Evolutionary conservation across 2,797 vertebrate genomes (phyloP).

Genomic region (Garrulus glandarius): DNA sequence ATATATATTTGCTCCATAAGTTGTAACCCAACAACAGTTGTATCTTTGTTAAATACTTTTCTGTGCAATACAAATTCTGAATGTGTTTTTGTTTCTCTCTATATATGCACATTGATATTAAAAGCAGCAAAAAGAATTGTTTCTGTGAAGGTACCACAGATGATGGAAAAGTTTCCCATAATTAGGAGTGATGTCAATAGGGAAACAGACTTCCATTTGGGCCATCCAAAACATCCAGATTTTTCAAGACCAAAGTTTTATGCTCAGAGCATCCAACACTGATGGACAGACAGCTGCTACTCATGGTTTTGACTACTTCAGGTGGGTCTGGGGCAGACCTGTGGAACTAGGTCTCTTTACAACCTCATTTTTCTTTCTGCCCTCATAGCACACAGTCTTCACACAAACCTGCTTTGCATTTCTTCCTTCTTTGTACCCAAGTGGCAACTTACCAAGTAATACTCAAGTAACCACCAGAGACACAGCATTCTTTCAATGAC

Average conservation of each 20-base stretch:
- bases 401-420: neutral
- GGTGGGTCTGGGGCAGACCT: neutral
- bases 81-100: neutral
- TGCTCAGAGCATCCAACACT: neutral
- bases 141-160: neutral
- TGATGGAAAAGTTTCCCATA: neutral
- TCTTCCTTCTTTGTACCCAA: neutral
- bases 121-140: neutral
- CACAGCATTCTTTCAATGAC: neutral
- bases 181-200: neutral
- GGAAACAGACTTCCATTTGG: neutral
- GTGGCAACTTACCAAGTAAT: neutral
- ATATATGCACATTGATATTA: neutral
- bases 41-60: neutral
- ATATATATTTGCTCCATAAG: neutral
- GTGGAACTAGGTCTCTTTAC: neutral
- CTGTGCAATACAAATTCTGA: neutral
- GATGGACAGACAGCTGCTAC: neutral
- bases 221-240: neutral
- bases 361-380: neutral
- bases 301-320: neutral
- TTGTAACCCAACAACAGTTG: neutral
- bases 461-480: neutral
- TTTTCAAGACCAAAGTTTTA: neutral
- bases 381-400: neutral